Conservation (phyloP, 2,888 invertebrate species). For the Omphaloscelis lunosa region DNA sequence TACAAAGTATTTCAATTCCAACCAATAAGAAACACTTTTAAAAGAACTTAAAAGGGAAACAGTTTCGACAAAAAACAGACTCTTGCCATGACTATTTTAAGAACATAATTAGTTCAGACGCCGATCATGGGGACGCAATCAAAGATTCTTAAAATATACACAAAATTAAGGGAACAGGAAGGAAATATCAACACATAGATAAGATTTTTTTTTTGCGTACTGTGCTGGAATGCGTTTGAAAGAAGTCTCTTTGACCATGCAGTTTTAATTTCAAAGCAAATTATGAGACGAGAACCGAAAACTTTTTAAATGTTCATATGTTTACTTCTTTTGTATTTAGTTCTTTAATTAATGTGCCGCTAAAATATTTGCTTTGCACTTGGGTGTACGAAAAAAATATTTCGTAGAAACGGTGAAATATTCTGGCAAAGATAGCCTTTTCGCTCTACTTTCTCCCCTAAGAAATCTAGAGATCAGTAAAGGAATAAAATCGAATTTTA, state of each 20-base stretch:
- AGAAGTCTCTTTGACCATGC: conserved; percentile 7
- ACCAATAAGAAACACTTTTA: not conserved
- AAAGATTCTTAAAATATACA: conserved; percentile 56
- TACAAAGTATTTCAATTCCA: not conserved
- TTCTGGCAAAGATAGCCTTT: no score
- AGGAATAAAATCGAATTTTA: not conserved
- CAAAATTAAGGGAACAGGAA: conserved; percentile 42
- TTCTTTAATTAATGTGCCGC: not conserved
- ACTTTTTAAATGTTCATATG: conserved; percentile 14
- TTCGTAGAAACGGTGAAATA: no score
- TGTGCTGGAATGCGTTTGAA: not conserved
- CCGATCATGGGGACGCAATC: conserved; percentile 58
- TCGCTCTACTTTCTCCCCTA: no score
- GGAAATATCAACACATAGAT: conserved; percentile 33
- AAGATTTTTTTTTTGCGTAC: not conserved
- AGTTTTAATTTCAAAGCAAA: conserved; percentile 24
- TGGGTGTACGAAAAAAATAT: not conserved
- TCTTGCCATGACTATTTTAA: conserved; percentile 44
- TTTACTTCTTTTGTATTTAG: conserved; percentile 1
- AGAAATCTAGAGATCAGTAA: not conserved
- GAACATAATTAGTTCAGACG: conserved; percentile 62
- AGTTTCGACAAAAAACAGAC: conserved; percentile 52
- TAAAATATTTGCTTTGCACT: not conserved
- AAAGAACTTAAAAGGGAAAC: conserved; percentile 10
- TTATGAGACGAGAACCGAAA: not conserved